Base-by-base conservation (phyloP, 2,888 invertebrate species). In the Hirtodrosophila confusa region DNA sequence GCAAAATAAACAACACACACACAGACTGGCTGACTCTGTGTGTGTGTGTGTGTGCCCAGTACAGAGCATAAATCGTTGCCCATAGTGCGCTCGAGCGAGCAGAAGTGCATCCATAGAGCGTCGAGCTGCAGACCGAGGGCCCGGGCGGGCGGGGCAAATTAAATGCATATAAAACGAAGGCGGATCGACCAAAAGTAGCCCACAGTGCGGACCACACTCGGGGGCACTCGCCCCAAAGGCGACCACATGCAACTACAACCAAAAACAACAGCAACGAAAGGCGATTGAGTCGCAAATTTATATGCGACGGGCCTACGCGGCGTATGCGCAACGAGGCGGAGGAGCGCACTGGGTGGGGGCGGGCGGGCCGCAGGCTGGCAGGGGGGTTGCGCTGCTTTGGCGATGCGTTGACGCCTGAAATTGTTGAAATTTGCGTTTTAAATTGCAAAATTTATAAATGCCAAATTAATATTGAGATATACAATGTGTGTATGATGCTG, bases 201-300 rank as follows among this genome's bases (percentile, higher is more conserved):
- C 78, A 78, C 80, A 77, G n/a, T 64, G 61, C 70, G 72, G 60
- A 70, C 67, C 76, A 70, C 63, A 64, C 62, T 56, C 61, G 57
- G 64, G 72, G 75, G 66, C 79, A 75, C 56, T 71, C 68, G 79
- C 69, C 74, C 39, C 58, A 56, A 71, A 71, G 71, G 67, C 70
- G 61, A 71, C 60, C 69, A 61, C 68, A 70, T 54, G 48, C 72
- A 67, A 58, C 66, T 47, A 50, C 53, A 62, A 57, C 27, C 64
- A 45, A 36, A 47, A 50, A 17, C 63, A 43, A 60, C 56, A 56
- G 35, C 54, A 55, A 53, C 41, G 50, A 6, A 31, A 31, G 69
- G 45, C 84, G 84, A 84, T 84, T 84, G 84, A 86, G 78, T 84
- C 69, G 82, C 79, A 84, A 84, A 74, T 73, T 86, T 80, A 84